Evolutionary conservation across 2,113 vertebrate genomes (phyloP), one percentile per base, ranked within the genome.

Genomic region (Ammospiza nelsoni): DNA sequence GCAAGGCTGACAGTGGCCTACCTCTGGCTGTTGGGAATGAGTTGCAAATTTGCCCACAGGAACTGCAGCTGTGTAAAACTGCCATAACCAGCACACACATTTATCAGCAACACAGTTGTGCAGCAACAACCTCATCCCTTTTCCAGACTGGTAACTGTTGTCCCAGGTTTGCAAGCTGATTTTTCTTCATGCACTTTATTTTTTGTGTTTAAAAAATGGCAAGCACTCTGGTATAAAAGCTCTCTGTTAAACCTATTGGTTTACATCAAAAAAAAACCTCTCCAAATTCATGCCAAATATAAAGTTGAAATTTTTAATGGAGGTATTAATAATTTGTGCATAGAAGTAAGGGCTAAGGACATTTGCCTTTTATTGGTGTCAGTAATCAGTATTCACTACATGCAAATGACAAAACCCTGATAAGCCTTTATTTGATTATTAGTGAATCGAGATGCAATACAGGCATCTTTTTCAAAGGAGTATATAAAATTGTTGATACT

Each of bases 401-500:
- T 73, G 75, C 83, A 92, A 77, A 75, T 49, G 73, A 61, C 52
- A 84, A 89, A 90, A 67, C 46, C 48, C 61, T 35, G 71, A 83
- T 83, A 92, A 91, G 35, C 29, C 15, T 90, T 89, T 74, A 92
- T 75, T 72, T 68, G 88, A 89, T 86, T 92, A 73, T 73, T 93
- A 84, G 84, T 28, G 83, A 79, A 72, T 84, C 3, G 5, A 55
- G 73, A 92, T 78, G 0, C 5, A 73, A 48, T 79, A 68, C 23
- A 76, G 51, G 69, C 84, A 74, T 59, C 80, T 79, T 73, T 87
- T 79, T 67, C 69, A 68, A 63, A 89, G 77, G 62, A 94, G 46
- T 91, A 43, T 71, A 85, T 59, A 83, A 87, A 93, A 94, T 63
- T 74, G 90, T 94, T 94, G 90, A 76, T 87, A 65, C 43, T 72